Base-by-base conservation (phyloP, 2,113 vertebrate genomes). In the Indri indri region DNA sequence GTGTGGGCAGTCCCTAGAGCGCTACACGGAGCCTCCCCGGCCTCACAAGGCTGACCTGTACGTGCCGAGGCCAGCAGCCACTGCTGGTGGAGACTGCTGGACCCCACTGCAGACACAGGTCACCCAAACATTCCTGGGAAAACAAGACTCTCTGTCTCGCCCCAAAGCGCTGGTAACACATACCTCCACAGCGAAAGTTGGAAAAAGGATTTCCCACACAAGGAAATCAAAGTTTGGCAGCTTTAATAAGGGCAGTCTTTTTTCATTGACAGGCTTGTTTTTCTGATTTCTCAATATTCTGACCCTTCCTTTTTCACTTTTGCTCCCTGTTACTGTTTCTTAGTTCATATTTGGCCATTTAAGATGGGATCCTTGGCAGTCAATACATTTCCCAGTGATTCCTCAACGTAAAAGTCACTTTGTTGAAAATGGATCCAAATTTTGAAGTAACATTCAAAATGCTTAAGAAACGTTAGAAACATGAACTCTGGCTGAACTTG, bases 361-460 rank as follows among this genome's bases (percentile, higher is more conserved):
- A 22, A 65, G 52, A 50, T 0, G 27, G 70, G 61, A 32, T 40
- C 25, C 34, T 68, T 13, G 66, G 47, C 81, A 70, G 47, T 82
- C 37, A 12, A 16, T 17, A 47, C 20, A 40, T 54, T 88, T 1
- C 30, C 54, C 50, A 22, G 42, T 16, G 76, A 82, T n/a, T 71
- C 37, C 16, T 92, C 50, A 74, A 23, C n/a, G 81, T 52, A 63
- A 83, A 90, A 70, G 61, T 37, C 47, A 27, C 50, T 77, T 94
- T 73, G 76, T 70, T 59, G 73, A 92, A 94, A 74, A 89, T 0
- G 4, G 42, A 90, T 85, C 54, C 50, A 74, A 93, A 93, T 52
- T 66, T 47, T 94, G 94, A 90, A 93, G 34, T 42, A n/a, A 91
- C 65, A 92, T 91, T 86, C 22, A 66, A 94, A 88, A 93, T 40